Evolutionary conservation across 2,113 vertebrate species (phyloP), one percentile per base, ranked within the genome.

Genomic region (Actinemys pallida): DNA sequence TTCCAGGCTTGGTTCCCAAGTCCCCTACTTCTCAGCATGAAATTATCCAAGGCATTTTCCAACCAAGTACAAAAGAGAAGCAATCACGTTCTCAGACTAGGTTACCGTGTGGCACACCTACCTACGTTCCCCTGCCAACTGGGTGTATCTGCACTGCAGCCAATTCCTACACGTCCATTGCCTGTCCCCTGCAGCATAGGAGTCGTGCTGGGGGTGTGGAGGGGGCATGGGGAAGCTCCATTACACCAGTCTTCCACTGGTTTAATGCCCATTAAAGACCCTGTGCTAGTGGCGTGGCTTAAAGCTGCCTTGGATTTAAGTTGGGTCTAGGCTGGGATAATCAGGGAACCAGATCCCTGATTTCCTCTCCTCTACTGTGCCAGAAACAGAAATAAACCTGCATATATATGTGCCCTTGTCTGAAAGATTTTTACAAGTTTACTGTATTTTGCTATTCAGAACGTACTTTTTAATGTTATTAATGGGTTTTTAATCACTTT

Each of bases 401-500:
- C 20, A 25, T 81, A 81, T 57, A 54, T 39, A 56, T 79, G 52
- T 79, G 76, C 80, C 2, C 10, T 25, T 52, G 29, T 65, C 87
- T 86, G 54, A 93, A 96, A 95, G 86, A 35, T 83, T 79, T 88
- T 87, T 2, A 85, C 95, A 97, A 96, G 94, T 97, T 97, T 97
- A 97, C 88, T 96, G 84, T 45, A 86, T 86, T 95, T 95, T 97
- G 91, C 85, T 95, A 95, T 95, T 92, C 52, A 91, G 95, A 96
- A 97, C 96, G 93, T 97, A 93, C 95, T 97, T 97, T 97, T 98
- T 97, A 97, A 97, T 94, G 91, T 97, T 96, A 96, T 96, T 97
- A 92, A 88, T 93, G 93, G 94, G 96, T 97, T 95, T 98, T 97
- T 98, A 97, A 97, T 97, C 95, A 96, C 95, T 98, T 97, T 91